phyloP scores from a whole-genome alignment of 2,888 invertebrate genomes.

The Diadegma fenestrale region DNA sequence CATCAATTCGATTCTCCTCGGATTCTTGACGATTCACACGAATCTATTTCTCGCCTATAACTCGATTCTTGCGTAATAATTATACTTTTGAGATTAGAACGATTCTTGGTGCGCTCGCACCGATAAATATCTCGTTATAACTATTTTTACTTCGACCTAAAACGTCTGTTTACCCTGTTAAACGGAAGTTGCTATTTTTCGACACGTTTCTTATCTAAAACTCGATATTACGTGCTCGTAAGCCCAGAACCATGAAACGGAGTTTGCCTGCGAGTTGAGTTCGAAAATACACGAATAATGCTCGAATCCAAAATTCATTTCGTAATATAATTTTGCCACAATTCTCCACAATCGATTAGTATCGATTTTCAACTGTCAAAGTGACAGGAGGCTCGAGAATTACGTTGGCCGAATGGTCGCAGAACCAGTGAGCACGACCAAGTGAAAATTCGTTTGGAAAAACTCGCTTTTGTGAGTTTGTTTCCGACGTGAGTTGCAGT shows the following conservation, averaged over 20 bases:
- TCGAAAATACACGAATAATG: too few relatives aligned
- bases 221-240: background rate
- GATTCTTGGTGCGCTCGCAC: background rate
- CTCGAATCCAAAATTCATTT: background rate
- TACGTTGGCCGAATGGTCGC: slow-evolving; percentile 10
- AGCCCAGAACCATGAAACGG: background rate
- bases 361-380: slow-evolving; percentile 66
- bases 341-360: slow-evolving; percentile 13
- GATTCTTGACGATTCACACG: background rate
- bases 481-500: slow-evolving; percentile 44
- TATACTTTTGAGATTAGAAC: background rate
- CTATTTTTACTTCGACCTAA: background rate
- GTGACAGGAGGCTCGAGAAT: slow-evolving; percentile 55
- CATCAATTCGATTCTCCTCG: background rate
- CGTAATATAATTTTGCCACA: background rate
- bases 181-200: background rate
- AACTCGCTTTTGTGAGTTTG: background rate
- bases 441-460: background rate
- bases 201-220: background rate
- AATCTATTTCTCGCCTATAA: background rate
- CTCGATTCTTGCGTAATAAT: background rate
- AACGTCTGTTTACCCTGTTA: background rate
- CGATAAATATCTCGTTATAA: background rate
- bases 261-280: too few relatives aligned
- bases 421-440: background rate